These are phyloP conservation scores for Apis cerana DNA, from an alignment of 1,140 invertebrate species.

Conservation along the genomic window DNA sequence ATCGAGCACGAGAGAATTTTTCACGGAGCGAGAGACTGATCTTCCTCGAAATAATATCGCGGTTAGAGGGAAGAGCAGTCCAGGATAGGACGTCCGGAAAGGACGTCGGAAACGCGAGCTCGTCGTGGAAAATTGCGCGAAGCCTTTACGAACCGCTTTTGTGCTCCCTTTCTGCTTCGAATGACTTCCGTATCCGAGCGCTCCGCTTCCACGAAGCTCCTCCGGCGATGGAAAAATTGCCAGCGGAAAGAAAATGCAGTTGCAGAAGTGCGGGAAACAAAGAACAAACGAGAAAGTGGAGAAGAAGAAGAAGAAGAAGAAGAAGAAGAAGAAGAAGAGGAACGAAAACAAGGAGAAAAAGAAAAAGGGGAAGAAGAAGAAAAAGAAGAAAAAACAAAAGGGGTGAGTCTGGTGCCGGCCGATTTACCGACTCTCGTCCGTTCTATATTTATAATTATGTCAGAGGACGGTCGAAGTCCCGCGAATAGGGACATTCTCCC, in stretches of 20 bases:
- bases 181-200: constrained; percentile 66
- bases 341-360: neutral
- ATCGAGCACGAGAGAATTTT: neutral
- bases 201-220: neutral
- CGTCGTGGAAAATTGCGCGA: constrained; percentile 54
- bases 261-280: constrained; percentile 17
- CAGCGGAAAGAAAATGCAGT: constrained; percentile 31
- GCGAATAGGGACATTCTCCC: constrained; percentile 44
- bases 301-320: neutral
- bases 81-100: constrained; percentile 26
- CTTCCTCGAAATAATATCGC: neutral
- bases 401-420: constrained; percentile 36
- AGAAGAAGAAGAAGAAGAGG: neutral
- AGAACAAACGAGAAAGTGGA: constrained; percentile 15
- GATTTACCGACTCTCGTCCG: constrained; percentile 68
- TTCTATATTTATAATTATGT: constrained; percentile 73
- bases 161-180: constrained; percentile 43
- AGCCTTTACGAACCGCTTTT: constrained; percentile 43
- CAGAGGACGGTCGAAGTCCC: constrained; percentile 48
- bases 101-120: constrained; percentile 44
- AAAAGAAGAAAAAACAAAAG: neutral
- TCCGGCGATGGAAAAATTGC: constrained; percentile 37
- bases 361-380: neutral
- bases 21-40: too few species aligned
- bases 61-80: neutral